Evolutionary conservation across 2,797 vertebrate genomes (phyloP).

Genomic region (Apogon hyalosoma): DNA sequence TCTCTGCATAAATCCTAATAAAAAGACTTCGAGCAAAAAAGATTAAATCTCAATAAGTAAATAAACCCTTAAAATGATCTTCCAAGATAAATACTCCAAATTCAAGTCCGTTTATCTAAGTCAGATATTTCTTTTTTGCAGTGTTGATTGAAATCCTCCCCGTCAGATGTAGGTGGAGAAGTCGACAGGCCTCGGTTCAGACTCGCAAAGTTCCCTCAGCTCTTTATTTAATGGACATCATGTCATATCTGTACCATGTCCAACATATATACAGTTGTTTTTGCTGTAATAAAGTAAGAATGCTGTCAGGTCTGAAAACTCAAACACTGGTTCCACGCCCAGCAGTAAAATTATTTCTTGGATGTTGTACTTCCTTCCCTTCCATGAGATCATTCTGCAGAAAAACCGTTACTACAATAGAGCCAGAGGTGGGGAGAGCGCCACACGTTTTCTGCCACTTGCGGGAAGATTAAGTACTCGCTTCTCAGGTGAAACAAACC

Average conservation of each 20-base stretch:
- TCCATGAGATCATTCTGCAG: conserved; percentile 48
- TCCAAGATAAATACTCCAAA: too few species aligned
- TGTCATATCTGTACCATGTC: conserved; percentile 44
- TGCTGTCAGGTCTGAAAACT: conserved; percentile 23
- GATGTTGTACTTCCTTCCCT: conserved; percentile 33
- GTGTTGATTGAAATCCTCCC: too few species aligned
- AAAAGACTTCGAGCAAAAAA: too few species aligned
- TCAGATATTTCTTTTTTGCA: too few species aligned
- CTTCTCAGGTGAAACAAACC: conserved; percentile 19
- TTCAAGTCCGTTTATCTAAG: too few species aligned
- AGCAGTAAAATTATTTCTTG: conserved; percentile 35
- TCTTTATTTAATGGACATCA: conserved; percentile 22
- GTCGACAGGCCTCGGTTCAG: conserved; percentile 9
- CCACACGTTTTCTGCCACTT: neutral
- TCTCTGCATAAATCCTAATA: too few species aligned
- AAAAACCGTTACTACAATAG: neutral
- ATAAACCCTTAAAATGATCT: too few species aligned
- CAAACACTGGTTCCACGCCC: conserved; percentile 14
- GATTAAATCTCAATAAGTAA: too few species aligned
- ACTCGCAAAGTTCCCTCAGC: neutral
- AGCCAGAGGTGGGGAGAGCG: neutral
- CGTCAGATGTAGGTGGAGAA: too few species aligned
- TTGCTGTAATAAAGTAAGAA: conserved; percentile 30
- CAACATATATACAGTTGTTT: conserved; percentile 30
- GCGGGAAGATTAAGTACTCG: conserved; percentile 7